Evolutionary conservation across 2,113 vertebrate species (phyloP).

Genomic region (Oriolus oriolus): DNA sequence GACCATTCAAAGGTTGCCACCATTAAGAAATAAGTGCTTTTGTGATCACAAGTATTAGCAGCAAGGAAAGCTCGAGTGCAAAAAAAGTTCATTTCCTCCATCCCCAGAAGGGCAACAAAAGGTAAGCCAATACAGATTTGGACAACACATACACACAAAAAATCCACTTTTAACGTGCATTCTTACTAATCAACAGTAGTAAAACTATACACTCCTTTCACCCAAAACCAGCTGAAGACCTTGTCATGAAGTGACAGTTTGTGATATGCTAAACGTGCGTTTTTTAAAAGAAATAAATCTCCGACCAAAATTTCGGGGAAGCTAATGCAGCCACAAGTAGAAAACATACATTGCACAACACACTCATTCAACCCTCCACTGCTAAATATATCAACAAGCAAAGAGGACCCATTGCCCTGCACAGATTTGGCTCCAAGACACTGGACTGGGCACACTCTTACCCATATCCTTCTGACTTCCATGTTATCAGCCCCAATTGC

Average conservation of each 20-base stretch:
- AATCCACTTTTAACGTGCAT: neutral
- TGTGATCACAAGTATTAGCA: neutral
- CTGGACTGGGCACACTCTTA: neutral
- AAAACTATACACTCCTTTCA: neutral
- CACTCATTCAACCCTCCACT: neutral
- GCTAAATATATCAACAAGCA: neutral
- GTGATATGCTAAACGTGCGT: rapidly evolving
- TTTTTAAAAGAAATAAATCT: neutral
- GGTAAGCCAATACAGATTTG: neutral
- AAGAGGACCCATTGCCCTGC: neutral
- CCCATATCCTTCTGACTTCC: neutral
- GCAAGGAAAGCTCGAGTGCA: neutral
- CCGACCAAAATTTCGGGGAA: neutral
- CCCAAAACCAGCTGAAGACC: neutral
- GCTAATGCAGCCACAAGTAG: neutral
- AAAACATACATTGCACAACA: neutral
- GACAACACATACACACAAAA: neutral
- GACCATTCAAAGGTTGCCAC: neutral
- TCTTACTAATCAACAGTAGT: neutral
- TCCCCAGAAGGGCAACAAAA: neutral
- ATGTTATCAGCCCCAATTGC: neutral
- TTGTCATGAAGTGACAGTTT: neutral
- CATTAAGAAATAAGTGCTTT: neutral
- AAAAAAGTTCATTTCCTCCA: neutral
- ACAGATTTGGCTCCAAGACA: neutral